Evolutionary conservation across 2,797 vertebrate species (phyloP).

Genomic region (Myripristis murdjan): DNA sequence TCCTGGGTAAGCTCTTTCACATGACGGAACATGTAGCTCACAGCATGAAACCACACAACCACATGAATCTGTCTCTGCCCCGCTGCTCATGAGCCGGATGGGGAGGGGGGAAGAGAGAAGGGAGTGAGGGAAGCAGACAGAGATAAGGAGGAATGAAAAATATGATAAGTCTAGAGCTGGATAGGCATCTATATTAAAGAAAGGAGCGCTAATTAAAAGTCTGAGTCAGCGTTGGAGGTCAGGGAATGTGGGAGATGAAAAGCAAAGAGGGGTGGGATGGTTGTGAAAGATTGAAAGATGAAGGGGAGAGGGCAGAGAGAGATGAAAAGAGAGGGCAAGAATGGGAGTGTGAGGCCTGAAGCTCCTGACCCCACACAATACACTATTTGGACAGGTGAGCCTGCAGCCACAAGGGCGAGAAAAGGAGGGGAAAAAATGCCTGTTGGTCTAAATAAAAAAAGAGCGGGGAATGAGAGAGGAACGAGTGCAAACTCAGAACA

Average conservation of each 20-base stretch:
- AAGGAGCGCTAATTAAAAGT: slow-evolving; percentile 20
- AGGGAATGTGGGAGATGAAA: slow-evolving; percentile 10
- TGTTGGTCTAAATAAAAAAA: slow-evolving; percentile 2
- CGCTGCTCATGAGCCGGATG: slow-evolving; percentile 27
- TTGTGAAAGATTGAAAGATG: neutral
- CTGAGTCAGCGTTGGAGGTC: neutral
- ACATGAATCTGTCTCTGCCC: slow-evolving; percentile 53
- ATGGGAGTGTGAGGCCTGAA: neutral
- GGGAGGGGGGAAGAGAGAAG: neutral
- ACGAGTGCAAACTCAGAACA: neutral
- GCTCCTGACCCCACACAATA: slow-evolving; percentile 31
- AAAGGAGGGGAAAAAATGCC: neutral
- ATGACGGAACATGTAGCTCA: slow-evolving; percentile 67
- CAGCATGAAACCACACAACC: slow-evolving; percentile 48
- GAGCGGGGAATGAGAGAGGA: rapidly evolving
- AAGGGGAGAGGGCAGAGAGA: slow-evolving; percentile 14
- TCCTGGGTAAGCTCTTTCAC: slow-evolving; percentile 68
- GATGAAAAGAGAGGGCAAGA: slow-evolving; percentile 19
- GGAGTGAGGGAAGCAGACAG: slow-evolving; percentile 29
- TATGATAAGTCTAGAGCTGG: slow-evolving; percentile 2
- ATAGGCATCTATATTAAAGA: neutral
- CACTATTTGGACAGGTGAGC: slow-evolving; percentile 45
- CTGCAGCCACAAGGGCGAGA: slow-evolving; percentile 4
- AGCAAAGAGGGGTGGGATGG: neutral
- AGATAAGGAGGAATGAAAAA: slow-evolving; percentile 35